Percentiles rank a stretch among this genome's conserved stretches.
phyloP scores from a whole-genome alignment of 1,140 invertebrate genomes.

The Colletes latitarsis region DNA sequence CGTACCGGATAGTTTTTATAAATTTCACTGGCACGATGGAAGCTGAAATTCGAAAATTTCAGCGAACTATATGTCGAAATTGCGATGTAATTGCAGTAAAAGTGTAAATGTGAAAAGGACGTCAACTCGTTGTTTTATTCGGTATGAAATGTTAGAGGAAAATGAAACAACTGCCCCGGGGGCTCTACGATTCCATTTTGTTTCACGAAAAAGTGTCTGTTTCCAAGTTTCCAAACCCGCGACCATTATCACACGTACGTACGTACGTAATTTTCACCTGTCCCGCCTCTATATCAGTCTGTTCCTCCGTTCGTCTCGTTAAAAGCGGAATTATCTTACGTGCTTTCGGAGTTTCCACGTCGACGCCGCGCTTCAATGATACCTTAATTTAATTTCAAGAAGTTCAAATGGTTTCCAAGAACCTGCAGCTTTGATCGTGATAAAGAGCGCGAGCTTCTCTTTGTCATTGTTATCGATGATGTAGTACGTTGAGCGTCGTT shows the following conservation, averaged over 20 bases:
- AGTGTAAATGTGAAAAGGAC: slow-evolving; percentile 3
- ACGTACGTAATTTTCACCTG: slow-evolving; percentile 14
- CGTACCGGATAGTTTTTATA: background rate
- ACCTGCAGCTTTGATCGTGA: background rate
- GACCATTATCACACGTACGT: background rate
- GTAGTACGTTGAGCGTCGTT: background rate
- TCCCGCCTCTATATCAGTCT: background rate
- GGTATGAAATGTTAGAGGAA: background rate
- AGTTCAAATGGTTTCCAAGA: slow-evolving; percentile 1
- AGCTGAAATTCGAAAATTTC: background rate
- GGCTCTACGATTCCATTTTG: background rate
- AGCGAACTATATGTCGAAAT: background rate
- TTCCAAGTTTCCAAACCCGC: background rate
- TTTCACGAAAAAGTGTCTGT: background rate
- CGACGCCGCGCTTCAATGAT: slow-evolving; percentile 26
- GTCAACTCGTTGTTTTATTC: slow-evolving; percentile 27
- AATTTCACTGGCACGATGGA: background rate
- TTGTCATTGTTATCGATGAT: background rate
- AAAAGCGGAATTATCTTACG: slow-evolving; percentile 8
- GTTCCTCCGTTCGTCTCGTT: background rate
- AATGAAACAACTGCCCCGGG: background rate
- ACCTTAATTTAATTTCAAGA: slow-evolving; percentile 37
- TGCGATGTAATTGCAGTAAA: slow-evolving; percentile 4
- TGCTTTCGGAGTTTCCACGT: slow-evolving; percentile 1
- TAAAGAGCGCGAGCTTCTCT: background rate